Evolutionary conservation across 2,797 vertebrate genomes (phyloP).

Genomic region (Anomalospiza imberbis): DNA sequence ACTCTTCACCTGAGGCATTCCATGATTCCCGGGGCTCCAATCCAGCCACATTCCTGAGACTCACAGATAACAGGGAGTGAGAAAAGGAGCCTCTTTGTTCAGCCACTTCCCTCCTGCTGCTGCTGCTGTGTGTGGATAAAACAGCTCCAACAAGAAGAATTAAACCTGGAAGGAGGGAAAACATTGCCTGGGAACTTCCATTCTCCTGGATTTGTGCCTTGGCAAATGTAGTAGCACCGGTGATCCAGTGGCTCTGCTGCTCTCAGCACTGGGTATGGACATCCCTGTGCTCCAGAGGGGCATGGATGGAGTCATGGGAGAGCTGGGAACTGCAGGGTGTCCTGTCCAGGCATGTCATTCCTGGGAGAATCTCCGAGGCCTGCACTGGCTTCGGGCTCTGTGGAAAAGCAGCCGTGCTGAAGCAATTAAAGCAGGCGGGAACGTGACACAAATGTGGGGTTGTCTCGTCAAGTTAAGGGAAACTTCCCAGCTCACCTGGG

Average conservation of each 20-base stretch:
- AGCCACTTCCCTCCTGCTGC: slow-evolving; percentile 21
- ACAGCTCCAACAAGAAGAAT: background rate
- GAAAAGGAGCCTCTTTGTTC: slow-evolving; percentile 20
- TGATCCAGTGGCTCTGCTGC: background rate
- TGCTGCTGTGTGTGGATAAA: background rate
- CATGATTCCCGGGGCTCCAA: background rate
- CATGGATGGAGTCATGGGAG: rapidly evolving
- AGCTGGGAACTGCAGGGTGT: background rate
- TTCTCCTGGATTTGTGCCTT: background rate
- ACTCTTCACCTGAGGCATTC: background rate
- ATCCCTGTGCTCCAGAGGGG: background rate
- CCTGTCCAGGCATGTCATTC: background rate
- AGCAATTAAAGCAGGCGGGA: background rate
- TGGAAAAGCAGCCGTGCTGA: rapidly evolving
- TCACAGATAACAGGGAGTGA: slow-evolving; percentile 2
- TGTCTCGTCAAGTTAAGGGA: slow-evolving; percentile 19
- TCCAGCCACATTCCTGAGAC: background rate
- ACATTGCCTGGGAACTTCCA: background rate
- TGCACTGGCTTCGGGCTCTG: background rate
- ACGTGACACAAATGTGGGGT: slow-evolving; percentile 30
- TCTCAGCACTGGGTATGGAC: rapidly evolving
- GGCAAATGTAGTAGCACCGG: rapidly evolving
- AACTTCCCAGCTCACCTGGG: background rate
- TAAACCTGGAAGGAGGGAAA: slow-evolving; percentile 1
- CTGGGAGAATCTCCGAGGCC: background rate